A percentile compares a stretch with the other conserved stretches of the same genome.
Evolutionary conservation across 2,113 vertebrate species (phyloP).

Genomic region (Chionodraco myersi): DNA sequence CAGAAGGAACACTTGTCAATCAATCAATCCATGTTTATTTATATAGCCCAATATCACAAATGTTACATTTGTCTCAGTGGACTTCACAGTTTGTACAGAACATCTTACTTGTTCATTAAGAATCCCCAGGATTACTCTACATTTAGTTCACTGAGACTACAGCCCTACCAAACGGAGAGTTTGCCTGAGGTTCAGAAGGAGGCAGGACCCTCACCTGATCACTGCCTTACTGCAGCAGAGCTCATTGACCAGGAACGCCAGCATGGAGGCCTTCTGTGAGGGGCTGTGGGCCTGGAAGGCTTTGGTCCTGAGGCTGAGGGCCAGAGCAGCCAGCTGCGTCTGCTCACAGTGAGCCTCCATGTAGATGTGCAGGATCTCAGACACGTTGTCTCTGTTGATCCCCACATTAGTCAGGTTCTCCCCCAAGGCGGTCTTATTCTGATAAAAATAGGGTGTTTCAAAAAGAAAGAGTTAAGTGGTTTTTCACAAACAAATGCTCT

Average conservation of each 20-base stretch:
- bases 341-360: slow-evolving; percentile 92
- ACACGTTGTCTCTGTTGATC: slow-evolving; percentile 93
- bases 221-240: slow-evolving; percentile 95
- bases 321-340: slow-evolving; percentile 85
- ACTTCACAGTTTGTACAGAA: too few species aligned
- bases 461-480: not conserved
- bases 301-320: slow-evolving; percentile 92
- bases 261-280: slow-evolving; percentile 90
- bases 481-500: not conserved
- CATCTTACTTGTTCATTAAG: not conserved
- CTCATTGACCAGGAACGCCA: slow-evolving; percentile 94
- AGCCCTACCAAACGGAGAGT: not conserved
- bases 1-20: not conserved
- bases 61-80: too few species aligned
- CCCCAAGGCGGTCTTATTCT: slow-evolving; percentile 92
- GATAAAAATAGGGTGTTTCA: slow-evolving; percentile 16
- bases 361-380: slow-evolving; percentile 95
- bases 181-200: not conserved
- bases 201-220: slow-evolving; percentile 84
- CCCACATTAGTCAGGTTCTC: slow-evolving; percentile 91
- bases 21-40: too few species aligned
- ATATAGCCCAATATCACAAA: too few species aligned
- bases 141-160: not conserved
- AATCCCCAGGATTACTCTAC: not conserved
- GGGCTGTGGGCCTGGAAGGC: slow-evolving; percentile 94